These are phyloP conservation scores for Bettongia penicillata DNA, from an alignment of 2,113 vertebrate genomes.

Conservation along the genomic window DNA sequence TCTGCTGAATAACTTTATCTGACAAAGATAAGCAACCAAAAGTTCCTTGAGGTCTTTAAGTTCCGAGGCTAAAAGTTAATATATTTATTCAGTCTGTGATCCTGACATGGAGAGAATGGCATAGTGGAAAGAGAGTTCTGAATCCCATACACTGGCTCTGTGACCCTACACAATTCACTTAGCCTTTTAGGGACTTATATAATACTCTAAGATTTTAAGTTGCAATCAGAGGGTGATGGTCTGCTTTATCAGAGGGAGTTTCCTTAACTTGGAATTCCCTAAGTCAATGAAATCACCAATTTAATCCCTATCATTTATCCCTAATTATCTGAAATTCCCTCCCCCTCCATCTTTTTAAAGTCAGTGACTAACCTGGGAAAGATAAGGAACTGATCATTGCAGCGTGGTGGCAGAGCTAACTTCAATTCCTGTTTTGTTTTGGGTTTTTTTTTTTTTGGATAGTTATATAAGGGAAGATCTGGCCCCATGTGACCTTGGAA, in stretches of 20 bases:
- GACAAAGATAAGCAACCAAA: not conserved
- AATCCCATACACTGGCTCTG: not conserved
- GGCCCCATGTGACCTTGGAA: slow-evolving; percentile 20
- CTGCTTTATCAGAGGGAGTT: not conserved
- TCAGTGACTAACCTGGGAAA: not conserved
- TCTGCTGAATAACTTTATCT: not conserved
- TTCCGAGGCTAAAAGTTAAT: not conserved
- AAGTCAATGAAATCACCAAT: not conserved
- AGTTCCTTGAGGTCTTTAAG: not conserved
- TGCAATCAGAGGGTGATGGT: not conserved
- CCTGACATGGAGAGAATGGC: not conserved
- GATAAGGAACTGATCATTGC: not conserved
- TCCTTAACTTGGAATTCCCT: not conserved
- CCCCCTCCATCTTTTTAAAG: not conserved
- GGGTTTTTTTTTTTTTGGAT: not conserved
- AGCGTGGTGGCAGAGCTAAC: not conserved
- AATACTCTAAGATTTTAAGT: not conserved
- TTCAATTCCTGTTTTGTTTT: not conserved
- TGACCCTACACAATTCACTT: not conserved
- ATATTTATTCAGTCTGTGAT: not conserved
- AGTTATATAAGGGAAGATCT: not conserved
- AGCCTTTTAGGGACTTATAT: not conserved
- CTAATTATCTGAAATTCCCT: not conserved
- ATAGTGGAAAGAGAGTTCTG: not conserved
- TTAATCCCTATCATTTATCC: not conserved